Evolutionary conservation across 2,888 invertebrate species (phyloP).

Genomic region (Megaustenia siamemsis): DNA sequence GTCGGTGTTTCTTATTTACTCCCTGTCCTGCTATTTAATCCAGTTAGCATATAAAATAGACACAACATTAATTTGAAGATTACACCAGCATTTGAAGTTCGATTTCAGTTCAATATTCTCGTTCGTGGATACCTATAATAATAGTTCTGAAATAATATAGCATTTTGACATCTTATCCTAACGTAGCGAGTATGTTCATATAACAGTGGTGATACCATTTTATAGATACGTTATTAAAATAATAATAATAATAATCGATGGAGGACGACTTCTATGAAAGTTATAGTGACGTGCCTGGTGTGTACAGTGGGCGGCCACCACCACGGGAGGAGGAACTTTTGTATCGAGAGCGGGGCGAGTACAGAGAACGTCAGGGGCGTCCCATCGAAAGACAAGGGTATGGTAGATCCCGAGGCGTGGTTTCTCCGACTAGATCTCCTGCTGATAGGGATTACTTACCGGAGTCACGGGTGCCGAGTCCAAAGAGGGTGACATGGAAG

Average conservation of each 20-base stretch:
- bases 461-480: conserved; percentile 45
- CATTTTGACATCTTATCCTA: too few relatives aligned
- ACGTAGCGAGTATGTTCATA: neutral
- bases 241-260: neutral
- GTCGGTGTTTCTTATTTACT: too few relatives aligned
- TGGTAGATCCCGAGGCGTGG: conserved; percentile 30
- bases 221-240: too few relatives aligned
- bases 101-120: too few relatives aligned
- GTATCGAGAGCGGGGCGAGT: neutral
- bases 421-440: conserved; percentile 12
- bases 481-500: conserved; percentile 72
- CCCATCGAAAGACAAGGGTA: conserved; percentile 15
- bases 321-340: conserved; percentile 22
- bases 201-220: neutral
- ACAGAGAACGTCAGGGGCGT: conserved; percentile 12
- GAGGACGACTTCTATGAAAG: conserved; percentile 29
- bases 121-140: too few relatives aligned
- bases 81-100: neutral
- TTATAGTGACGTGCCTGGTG: neutral
- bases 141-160: too few relatives aligned
- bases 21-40: too few relatives aligned
- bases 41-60: too few relatives aligned
- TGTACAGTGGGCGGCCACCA: conserved; percentile 45
- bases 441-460: conserved; percentile 12
- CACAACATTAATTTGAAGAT: neutral